phyloP scores from a whole-genome alignment of 2,888 invertebrate genomes.

The Cyrtodaria siliqua region DNA sequence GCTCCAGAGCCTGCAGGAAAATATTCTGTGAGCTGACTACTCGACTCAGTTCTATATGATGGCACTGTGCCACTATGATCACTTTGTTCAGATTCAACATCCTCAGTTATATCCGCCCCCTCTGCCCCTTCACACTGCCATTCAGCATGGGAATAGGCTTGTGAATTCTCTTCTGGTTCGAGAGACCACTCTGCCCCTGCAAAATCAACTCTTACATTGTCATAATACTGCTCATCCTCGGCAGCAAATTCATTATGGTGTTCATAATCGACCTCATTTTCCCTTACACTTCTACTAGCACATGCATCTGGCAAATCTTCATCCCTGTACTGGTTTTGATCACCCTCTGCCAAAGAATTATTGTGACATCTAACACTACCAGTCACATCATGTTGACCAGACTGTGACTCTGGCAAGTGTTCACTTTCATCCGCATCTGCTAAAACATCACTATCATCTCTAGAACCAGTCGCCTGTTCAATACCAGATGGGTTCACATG shows the following conservation, averaged over 20 bases:
- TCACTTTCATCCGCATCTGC: not conserved
- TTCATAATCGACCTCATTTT: not conserved
- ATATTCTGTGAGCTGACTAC: slow-evolving; percentile 19
- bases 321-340: not conserved
- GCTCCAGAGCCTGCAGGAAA: slow-evolving; percentile 6
- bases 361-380: not conserved
- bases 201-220: slow-evolving; percentile 17
- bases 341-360: not conserved
- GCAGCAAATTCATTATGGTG: slow-evolving; percentile 34
- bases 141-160: not conserved
- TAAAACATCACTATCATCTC: slow-evolving; percentile 1
- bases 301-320: not conserved
- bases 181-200: slow-evolving; percentile 46
- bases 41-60: slow-evolving; percentile 40
- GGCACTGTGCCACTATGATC: not conserved
- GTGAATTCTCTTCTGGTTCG: slow-evolving; percentile 43
- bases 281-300: not conserved
- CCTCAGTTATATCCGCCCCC: slow-evolving; percentile 17
- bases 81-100: slow-evolving; percentile 4
- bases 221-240: slow-evolving; percentile 58
- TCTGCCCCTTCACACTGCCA: slow-evolving; percentile 7
- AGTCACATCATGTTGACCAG: not conserved
- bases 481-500: slow-evolving; percentile 8
- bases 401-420: too few species aligned
- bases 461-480: not conserved